These are phyloP conservation scores for Lanius collurio DNA, from an alignment of 2,113 vertebrate species.

Conservation along the genomic window DNA sequence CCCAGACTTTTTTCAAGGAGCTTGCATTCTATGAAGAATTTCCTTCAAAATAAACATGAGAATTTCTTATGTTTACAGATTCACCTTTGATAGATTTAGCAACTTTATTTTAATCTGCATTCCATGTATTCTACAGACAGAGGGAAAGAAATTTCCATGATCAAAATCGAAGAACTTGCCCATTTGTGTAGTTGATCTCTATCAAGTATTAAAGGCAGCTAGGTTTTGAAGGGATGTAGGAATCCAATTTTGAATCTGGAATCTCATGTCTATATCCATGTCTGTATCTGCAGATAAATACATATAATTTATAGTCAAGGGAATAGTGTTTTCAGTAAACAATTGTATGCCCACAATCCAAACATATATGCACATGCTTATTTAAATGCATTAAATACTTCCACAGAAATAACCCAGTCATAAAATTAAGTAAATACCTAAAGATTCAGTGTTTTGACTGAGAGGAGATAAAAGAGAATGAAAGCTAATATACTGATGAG, in stretches of 20 bases:
- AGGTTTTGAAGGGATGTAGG: neutral
- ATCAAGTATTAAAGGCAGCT: neutral
- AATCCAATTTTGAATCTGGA: neutral
- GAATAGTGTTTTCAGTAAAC: neutral
- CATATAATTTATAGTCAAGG: neutral
- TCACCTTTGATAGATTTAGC: neutral
- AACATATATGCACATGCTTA: neutral
- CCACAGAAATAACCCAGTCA: neutral
- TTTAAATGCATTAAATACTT: neutral
- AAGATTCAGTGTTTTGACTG: neutral
- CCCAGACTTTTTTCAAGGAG: neutral
- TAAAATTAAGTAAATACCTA: neutral
- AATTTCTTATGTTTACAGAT: neutral
- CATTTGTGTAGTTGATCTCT: neutral
- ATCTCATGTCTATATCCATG: neutral
- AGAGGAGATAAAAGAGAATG: neutral
- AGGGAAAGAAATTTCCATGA: neutral
- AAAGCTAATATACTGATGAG: neutral
- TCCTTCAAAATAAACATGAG: neutral
- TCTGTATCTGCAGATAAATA: neutral
- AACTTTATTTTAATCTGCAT: neutral
- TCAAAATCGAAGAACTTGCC: neutral
- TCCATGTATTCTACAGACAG: neutral
- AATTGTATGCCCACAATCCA: neutral
- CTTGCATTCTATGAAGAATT: neutral